phyloP scores from a whole-genome alignment of 2,888 invertebrate genomes.

The Drosophila engyochracea region DNA sequence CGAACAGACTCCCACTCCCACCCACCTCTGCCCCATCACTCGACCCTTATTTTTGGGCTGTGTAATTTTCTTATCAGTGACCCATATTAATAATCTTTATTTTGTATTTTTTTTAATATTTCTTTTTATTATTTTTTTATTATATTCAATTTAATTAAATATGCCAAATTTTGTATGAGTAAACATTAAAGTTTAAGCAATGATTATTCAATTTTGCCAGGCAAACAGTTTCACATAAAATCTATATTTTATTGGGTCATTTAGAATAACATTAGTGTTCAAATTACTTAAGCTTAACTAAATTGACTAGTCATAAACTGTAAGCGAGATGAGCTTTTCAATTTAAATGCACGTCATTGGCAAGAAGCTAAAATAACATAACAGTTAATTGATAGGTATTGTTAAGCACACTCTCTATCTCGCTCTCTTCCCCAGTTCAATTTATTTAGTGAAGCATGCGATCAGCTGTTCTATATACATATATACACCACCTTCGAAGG shows the following conservation, averaged over 20 bases:
- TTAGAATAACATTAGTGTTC: not conserved
- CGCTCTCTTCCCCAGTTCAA: not conserved
- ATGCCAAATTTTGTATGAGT: not conserved
- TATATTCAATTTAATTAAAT: not conserved
- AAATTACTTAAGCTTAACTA: slow-evolving; percentile 14
- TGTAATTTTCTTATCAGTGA: slow-evolving; percentile 65
- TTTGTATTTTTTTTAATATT: slow-evolving; percentile 15
- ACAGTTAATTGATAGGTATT: slow-evolving; percentile 22
- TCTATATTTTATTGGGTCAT: not conserved
- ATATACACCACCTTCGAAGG: not conserved
- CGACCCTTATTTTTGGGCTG: not conserved
- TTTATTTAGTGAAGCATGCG: slow-evolving; percentile 9
- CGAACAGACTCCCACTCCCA: too few relatives aligned
- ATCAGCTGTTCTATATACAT: slow-evolving; percentile 29
- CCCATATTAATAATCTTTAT: slow-evolving; percentile 56
- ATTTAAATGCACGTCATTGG: slow-evolving; percentile 20
- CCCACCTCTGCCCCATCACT: too few relatives aligned
- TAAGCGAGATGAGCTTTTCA: slow-evolving; percentile 5
- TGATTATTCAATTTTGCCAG: not conserved
- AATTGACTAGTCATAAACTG: slow-evolving; percentile 5
- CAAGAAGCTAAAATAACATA: slow-evolving; percentile 20
- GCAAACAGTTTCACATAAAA: not conserved
- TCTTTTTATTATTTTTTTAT: not conserved
- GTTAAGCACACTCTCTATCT: not conserved
- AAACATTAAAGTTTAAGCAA: not conserved